These are phyloP conservation scores for Megaceryle torquata DNA, from an alignment of 2,113 vertebrate genomes.

Conservation along the genomic window DNA sequence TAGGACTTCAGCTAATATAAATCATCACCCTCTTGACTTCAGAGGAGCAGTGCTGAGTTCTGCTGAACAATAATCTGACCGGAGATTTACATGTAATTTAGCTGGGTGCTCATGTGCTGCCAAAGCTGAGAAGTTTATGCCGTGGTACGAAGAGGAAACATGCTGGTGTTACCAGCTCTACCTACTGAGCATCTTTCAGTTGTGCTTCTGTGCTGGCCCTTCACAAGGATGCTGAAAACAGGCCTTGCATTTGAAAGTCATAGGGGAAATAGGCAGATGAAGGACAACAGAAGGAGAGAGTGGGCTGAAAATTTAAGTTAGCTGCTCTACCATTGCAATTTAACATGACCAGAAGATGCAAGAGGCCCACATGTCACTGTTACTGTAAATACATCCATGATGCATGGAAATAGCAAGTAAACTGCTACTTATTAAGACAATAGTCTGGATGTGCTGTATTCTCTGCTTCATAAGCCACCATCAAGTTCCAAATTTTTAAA, in stretches of 20 bases:
- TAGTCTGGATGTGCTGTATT: neutral
- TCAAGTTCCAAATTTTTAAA: neutral
- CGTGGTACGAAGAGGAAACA: neutral
- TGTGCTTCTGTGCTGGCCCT: neutral
- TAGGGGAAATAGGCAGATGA: neutral
- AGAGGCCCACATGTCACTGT: neutral
- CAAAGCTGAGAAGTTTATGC: neutral
- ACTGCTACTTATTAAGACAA: neutral
- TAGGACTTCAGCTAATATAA: neutral
- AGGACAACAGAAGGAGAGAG: neutral
- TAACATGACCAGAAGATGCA: neutral
- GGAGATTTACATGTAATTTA: neutral
- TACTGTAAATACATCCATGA: neutral
- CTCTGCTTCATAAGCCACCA: neutral
- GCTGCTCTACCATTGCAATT: neutral
- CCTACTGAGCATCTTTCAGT: neutral
- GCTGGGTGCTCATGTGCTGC: neutral
- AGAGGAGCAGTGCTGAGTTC: neutral
- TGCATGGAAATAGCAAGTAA: neutral
- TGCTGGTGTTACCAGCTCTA: neutral
- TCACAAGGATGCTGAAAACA: neutral
- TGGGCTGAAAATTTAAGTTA: neutral
- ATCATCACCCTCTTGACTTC: neutral
- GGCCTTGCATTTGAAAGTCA: neutral
- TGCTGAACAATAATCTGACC: neutral